Evolutionary conservation across 1,140 invertebrate species (phyloP).

Genomic region (Diabrotica undecimpunctata): DNA sequence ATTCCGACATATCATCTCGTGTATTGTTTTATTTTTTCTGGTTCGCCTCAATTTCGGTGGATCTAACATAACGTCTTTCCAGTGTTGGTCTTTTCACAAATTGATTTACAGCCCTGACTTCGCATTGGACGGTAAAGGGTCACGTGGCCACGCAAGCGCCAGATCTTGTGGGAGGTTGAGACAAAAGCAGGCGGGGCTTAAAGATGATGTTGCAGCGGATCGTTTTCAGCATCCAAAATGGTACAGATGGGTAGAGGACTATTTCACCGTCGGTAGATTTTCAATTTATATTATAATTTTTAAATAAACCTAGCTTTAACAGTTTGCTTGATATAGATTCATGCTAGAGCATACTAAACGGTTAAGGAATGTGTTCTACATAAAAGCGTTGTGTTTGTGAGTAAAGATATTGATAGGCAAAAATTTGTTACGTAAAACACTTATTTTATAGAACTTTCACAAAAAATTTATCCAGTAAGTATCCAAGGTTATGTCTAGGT

Average conservation of each 20-base stretch:
- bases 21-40: neutral
- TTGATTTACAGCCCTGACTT: slow-evolving; percentile 34
- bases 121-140: slow-evolving; percentile 29
- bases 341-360: too few relatives aligned
- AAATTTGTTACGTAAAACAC: too few relatives aligned
- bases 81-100: slow-evolving; percentile 28
- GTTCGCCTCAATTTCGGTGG: slow-evolving; percentile 11
- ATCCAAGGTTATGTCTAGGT: too few relatives aligned
- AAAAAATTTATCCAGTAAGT: too few relatives aligned
- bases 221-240: slow-evolving; percentile 26
- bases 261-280: neutral
- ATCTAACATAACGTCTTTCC: slow-evolving; percentile 24
- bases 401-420: too few relatives aligned
- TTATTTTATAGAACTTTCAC: too few relatives aligned
- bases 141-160: slow-evolving; percentile 34
- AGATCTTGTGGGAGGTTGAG: slow-evolving; percentile 32
- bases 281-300: too few relatives aligned
- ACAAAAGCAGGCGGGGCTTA: slow-evolving; percentile 33
- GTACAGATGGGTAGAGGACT: neutral
- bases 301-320: too few relatives aligned
- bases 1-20: neutral
- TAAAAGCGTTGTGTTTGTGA: too few relatives aligned
- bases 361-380: too few relatives aligned
- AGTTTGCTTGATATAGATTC: too few relatives aligned
- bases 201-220: slow-evolving; percentile 20